These are phyloP conservation scores for Epinotia demarniana DNA, from an alignment of 2,888 invertebrate species.

Conservation along the genomic window DNA sequence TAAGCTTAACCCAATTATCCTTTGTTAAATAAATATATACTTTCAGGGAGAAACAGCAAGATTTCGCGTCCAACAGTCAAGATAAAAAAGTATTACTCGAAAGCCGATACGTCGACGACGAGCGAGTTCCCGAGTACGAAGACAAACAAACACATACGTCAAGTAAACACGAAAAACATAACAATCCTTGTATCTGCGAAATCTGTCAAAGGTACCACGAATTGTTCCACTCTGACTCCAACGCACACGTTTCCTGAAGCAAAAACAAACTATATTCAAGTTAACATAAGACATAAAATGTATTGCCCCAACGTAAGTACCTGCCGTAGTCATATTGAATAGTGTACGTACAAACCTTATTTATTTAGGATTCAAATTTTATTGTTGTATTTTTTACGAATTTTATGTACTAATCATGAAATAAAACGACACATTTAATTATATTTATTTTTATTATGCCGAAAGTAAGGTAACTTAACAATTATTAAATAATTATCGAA, in stretches of 20 bases:
- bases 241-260: not conserved
- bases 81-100: slow-evolving; percentile 65
- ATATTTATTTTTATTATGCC: slow-evolving; percentile 57
- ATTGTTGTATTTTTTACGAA: slow-evolving; percentile 49
- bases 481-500: slow-evolving; percentile 66
- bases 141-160: slow-evolving; percentile 35
- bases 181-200: slow-evolving; percentile 71
- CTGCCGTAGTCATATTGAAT: slow-evolving; percentile 47
- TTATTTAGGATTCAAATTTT: slow-evolving; percentile 49
- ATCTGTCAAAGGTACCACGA: slow-evolving; percentile 76
- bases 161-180: slow-evolving; percentile 45
- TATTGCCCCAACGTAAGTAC: slow-evolving; percentile 38
- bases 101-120: slow-evolving; percentile 67
- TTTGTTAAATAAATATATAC: not conserved
- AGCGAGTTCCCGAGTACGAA: slow-evolving; percentile 29
- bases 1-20: not conserved
- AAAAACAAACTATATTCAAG: slow-evolving; percentile 3
- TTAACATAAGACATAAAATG: slow-evolving; percentile 16
- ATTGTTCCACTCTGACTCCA: slow-evolving; percentile 62
- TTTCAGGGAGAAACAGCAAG: slow-evolving; percentile 46
- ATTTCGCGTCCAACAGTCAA: slow-evolving; percentile 46
- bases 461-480: slow-evolving; percentile 76
- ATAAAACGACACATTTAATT: slow-evolving; percentile 64
- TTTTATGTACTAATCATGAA: slow-evolving; percentile 52
- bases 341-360: slow-evolving; percentile 50